Percentiles rank a stretch among this genome's conserved stretches.
phyloP scores from a whole-genome alignment of 2,888 invertebrate genomes.

The Candidula unifasciata region DNA sequence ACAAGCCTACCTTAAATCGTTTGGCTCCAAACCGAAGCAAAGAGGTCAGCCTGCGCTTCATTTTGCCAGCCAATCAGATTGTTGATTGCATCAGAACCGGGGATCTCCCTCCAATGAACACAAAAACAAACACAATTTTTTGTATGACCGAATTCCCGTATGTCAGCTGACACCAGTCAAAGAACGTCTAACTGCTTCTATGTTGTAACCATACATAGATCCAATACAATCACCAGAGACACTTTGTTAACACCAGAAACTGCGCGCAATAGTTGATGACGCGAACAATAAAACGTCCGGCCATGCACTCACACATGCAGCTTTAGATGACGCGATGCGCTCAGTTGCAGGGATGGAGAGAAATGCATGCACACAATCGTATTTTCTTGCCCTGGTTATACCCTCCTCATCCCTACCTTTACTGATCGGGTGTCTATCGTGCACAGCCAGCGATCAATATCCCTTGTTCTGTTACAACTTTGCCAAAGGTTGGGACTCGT shows the following conservation, averaged over 20 bases:
- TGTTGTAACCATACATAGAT: too few relatives aligned
- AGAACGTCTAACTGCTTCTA: too few relatives aligned
- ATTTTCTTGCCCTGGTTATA: neutral
- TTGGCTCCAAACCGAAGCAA: neutral
- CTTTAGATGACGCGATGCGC: too few relatives aligned
- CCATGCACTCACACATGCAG: too few relatives aligned
- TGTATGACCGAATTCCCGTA: neutral
- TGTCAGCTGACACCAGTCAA: too few relatives aligned
- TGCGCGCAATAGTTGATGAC: too few relatives aligned
- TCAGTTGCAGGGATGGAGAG: too few relatives aligned
- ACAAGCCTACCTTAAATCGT: constrained; percentile 10
- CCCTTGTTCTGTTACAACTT: neutral
- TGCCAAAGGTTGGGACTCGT: neutral
- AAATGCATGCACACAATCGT: too few relatives aligned
- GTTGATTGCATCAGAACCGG: neutral
- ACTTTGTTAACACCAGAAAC: too few relatives aligned
- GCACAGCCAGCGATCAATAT: neutral
- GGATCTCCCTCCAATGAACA: neutral
- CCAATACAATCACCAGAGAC: too few relatives aligned
- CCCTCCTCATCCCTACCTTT: neutral
- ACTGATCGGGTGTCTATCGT: neutral
- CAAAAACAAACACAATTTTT: neutral
- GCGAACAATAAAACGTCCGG: too few relatives aligned
- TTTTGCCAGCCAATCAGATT: constrained; percentile 7
- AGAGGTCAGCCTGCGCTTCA: constrained; percentile 12